Conservation (phyloP, 2,888 invertebrate species). For the Galeruca laticollis region DNA sequence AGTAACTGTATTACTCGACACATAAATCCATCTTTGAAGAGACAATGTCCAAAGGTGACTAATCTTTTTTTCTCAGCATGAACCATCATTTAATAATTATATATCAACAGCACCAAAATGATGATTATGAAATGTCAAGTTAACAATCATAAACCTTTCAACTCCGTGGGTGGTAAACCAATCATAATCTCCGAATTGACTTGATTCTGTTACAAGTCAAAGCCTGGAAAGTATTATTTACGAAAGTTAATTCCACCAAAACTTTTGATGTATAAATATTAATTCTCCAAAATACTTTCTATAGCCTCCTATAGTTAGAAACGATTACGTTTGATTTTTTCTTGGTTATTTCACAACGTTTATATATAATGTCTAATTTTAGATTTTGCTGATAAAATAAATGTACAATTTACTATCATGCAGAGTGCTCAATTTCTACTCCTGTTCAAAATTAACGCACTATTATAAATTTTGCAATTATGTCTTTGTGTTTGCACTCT, state of each 20-base stretch:
- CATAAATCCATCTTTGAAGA: not conserved
- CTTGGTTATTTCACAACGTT: too few relatives aligned
- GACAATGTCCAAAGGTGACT: conserved; percentile 9
- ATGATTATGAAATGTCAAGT: conserved; percentile 32
- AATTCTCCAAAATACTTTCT: too few relatives aligned
- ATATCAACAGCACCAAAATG: conserved; percentile 18
- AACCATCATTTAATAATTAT: conserved; percentile 21
- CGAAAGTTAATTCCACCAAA: not conserved
- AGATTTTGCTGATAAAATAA: too few relatives aligned
- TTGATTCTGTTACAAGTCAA: conserved; percentile 25
- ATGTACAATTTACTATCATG: too few relatives aligned
- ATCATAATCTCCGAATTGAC: conserved; percentile 28
- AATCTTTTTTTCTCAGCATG: conserved; percentile 10
- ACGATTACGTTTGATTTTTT: too few relatives aligned
- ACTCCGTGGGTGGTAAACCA: conserved; percentile 29
- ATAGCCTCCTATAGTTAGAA: too few relatives aligned
- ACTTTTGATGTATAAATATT: not conserved
- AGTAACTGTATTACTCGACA: not conserved
- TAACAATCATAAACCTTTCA: conserved; percentile 22
- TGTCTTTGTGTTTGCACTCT: too few relatives aligned
- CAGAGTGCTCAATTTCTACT: too few relatives aligned
- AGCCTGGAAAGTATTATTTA: conserved; percentile 3
- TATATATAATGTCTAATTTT: too few relatives aligned
- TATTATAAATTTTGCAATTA: too few relatives aligned
- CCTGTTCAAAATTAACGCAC: too few relatives aligned